A percentile compares a stretch with the other conserved stretches of the same genome.
These are phyloP conservation scores for Falcaria lacertinaria DNA, from an alignment of 2,888 invertebrate genomes.

Conservation along the genomic window DNA sequence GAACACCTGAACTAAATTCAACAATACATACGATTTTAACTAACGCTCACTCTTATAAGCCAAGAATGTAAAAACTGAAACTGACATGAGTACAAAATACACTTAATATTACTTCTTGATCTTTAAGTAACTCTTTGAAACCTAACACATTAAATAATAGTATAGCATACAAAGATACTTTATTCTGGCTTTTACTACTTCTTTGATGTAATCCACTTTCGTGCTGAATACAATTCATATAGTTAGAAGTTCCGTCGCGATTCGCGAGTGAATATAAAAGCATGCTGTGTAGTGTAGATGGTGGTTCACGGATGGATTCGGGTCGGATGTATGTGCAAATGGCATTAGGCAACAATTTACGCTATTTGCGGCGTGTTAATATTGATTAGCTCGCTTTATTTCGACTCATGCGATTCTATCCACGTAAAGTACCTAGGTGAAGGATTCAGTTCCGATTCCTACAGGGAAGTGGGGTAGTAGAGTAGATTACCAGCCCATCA, in stretches of 20 bases:
- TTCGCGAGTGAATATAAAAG: conserved; percentile 16
- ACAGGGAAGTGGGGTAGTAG: conserved; percentile 17
- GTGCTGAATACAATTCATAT: background rate
- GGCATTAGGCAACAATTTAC: conserved; percentile 80
- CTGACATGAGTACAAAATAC: background rate
- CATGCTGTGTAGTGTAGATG: conserved; percentile 56
- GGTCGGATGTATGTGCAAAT: conserved; percentile 56
- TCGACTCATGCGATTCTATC: conserved; percentile 74
- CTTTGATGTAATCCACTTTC: background rate
- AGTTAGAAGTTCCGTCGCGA: background rate
- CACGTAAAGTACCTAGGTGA: conserved; percentile 53
- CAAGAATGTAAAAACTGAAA: background rate
- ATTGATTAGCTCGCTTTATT: conserved; percentile 80
- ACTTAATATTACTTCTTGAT: too few species aligned
- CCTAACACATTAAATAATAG: too few species aligned
- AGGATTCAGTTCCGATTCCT: conserved; percentile 7
- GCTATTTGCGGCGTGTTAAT: conserved; percentile 80
- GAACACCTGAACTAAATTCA: conserved; percentile 29
- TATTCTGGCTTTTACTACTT: background rate
- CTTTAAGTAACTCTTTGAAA: too few species aligned
- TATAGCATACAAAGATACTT: background rate
- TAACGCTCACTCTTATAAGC: background rate
- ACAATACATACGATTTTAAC: background rate
- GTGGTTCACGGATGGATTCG: conserved; percentile 42
- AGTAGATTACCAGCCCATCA: conserved; percentile 20